Base-by-base conservation (phyloP, 2,888 invertebrate genomes). In the Trilocha varians region DNA sequence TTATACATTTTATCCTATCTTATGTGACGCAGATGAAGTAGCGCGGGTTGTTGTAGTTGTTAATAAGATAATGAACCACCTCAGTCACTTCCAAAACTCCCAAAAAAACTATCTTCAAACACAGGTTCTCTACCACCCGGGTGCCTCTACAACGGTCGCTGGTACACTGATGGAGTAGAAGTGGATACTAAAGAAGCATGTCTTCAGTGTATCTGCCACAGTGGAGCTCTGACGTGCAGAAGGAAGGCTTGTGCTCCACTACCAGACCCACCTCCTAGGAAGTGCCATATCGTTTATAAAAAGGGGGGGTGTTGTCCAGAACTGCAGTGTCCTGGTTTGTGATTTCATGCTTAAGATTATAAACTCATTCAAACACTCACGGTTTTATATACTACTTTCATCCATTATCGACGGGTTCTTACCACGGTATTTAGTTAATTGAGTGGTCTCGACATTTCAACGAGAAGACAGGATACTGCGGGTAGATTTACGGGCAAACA, bases 141-240 rank as follows among this genome's bases (percentile, higher is more conserved):
- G 44, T 95, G 95, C 69, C 84, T 89, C 65, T 93, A 93, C 77
- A 91, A 91, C 57, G 91, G 91, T 17, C 87, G 88, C 42, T 88
- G 88, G 76, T 91, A 90, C 73, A 87, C 85, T 6, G 90, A 90
- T 59, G 92, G 91, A 32, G 78, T 87, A 34, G 74, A 88, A 45
- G 92, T 94, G 53, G 71, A 82, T 46, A 91, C 93, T 42, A 86
- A 88, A 41, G 93, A 93, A 70, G 91, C 93, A 17, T 96, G 95
- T 66, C 83, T 95, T 43, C 90, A 88, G 56, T 95, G 95, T 75
- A 88, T 89, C 50, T 95, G 95, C 75, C 87, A 78, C 36, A 88
- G 88, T 40, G 91, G 92, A 47, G 90, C 91, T 35, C 83, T 95
- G 40, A 85, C 93, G 17, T 96, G 95, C 72, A 90, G 92, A 40